Evolutionary conservation across 2,888 invertebrate genomes (phyloP).

Genomic region (Steinernema hermaphroditum): DNA sequence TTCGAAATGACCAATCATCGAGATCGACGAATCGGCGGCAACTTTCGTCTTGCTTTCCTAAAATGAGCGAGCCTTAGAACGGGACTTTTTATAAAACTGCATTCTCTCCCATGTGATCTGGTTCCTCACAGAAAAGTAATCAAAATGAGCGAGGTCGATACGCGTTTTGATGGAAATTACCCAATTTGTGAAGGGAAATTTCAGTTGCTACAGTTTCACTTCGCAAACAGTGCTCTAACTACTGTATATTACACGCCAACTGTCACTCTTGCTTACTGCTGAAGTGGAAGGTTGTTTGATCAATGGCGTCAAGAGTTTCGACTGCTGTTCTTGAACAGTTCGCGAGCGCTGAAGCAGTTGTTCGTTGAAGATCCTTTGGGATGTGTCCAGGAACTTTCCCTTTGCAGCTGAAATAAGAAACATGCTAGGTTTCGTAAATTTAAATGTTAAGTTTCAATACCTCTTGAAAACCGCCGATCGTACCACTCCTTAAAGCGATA

Average conservation of each 20-base stretch:
- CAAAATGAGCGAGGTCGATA: too few species aligned
- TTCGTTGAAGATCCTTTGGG: slow-evolving; percentile 56
- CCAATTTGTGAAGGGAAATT: too few species aligned
- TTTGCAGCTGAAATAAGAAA: slow-evolving; percentile 41
- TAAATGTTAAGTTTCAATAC: too few species aligned
- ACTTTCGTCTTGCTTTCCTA: background rate
- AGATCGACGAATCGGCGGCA: background rate
- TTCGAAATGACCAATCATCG: slow-evolving; percentile 16
- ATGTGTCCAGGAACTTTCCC: slow-evolving; percentile 55
- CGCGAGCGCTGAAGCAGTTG: slow-evolving; percentile 35
- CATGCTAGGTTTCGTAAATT: too few species aligned
- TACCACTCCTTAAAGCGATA: slow-evolving; percentile 33
- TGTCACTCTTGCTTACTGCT: background rate
- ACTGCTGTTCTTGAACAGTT: background rate
- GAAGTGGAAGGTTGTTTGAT: slow-evolving; percentile 1
- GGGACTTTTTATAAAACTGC: too few species aligned
- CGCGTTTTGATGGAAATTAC: too few species aligned
- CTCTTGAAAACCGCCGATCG: slow-evolving; percentile 11
- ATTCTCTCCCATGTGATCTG: too few species aligned
- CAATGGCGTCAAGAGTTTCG: background rate
- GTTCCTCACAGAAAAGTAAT: too few species aligned
- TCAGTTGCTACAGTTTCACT: too few species aligned
- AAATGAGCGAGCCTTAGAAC: too few species aligned
- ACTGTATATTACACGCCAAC: too few species aligned
- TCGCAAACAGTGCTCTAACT: too few species aligned